Base-by-base conservation (phyloP, 2,797 vertebrate species). In the Hemibagrus guttatus region DNA sequence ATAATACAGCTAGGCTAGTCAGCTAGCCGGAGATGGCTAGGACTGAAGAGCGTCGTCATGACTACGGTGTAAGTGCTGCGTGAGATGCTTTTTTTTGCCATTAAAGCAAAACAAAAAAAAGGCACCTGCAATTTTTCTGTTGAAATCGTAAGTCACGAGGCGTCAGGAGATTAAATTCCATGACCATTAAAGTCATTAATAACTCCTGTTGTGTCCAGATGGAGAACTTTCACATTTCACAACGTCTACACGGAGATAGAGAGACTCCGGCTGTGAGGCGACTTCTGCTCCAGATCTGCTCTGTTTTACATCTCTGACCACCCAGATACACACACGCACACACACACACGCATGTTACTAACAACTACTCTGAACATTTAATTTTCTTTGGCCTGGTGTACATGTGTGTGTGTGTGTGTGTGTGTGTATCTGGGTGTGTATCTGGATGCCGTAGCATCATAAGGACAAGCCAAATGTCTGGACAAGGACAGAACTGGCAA, bases 241-340 rank as follows among this genome's bases (percentile, higher is more conserved):
- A 72, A 46, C 12, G 23, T 74, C 17, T n/a, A 56, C 52, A 31
- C 52, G 12, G 14, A 56, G 28, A 78, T n/a, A 7, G 46, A 75
- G 28, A 23, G 75, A 79, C 52, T 56, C 74, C 52, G 74, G 28
- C 54, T 59, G 54, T 35, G 35, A 39, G 35, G 56, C 1, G 56
- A 61, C 56, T 35, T 6, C 76, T 23, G 19, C 0, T 58, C 54
- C 2, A 58, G 56, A 26, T 59, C 56, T 59, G 56, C 76, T 80
- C 56, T 58, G 75, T 61, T 80, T 61, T 39, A 80, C 21, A 61
- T 39, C 78, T 42, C 19, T 80, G 56, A 80, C 58, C 78, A 61
- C 23, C 52, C 74, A 75, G 14, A 54, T 6, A 28, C 72, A 76
- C 74, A 76, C 74, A 54, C 72, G 28, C 49, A 75, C 49, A 75